These are phyloP conservation scores for Eupithecia insigniata DNA, from an alignment of 2,888 invertebrate species.

Conservation along the genomic window DNA sequence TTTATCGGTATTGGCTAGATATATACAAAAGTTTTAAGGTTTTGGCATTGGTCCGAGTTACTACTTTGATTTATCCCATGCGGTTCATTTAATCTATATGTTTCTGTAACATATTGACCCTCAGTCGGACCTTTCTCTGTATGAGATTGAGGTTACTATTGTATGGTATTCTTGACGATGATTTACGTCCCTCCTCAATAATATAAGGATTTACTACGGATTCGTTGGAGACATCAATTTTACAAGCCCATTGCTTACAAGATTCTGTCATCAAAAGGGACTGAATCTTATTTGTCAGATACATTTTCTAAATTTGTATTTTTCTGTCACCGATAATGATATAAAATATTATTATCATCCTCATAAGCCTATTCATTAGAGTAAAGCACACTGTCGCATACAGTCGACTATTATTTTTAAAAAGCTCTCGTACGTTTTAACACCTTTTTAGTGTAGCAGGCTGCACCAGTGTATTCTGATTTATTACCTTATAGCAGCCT, in stretches of 20 bases:
- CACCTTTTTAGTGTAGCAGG: background rate
- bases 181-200: conserved; percentile 31
- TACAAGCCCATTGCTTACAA: conserved; percentile 22
- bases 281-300: background rate
- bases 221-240: conserved; percentile 21
- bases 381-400: too few relatives aligned
- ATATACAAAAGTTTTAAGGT: conserved; percentile 36
- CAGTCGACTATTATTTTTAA: too few relatives aligned
- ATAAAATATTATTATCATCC: too few relatives aligned
- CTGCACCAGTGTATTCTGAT: background rate
- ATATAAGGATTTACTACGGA: conserved; percentile 28
- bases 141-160: conserved; percentile 36
- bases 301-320: background rate
- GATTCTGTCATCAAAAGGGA: background rate
- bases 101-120: conserved; percentile 41
- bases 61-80: conserved; percentile 46
- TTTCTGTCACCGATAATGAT: background rate
- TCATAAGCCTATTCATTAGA: too few relatives aligned
- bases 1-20: conserved; percentile 25
- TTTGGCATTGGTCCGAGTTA: conserved; percentile 48
- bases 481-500: background rate
- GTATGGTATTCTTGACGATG: conserved; percentile 31
- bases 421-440: background rate
- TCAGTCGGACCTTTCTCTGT: conserved; percentile 38
- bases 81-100: conserved; percentile 45